These are phyloP conservation scores for Myioborus melanocephalus DNA, from an alignment of 2,797 vertebrate genomes.

Conservation along the genomic window DNA sequence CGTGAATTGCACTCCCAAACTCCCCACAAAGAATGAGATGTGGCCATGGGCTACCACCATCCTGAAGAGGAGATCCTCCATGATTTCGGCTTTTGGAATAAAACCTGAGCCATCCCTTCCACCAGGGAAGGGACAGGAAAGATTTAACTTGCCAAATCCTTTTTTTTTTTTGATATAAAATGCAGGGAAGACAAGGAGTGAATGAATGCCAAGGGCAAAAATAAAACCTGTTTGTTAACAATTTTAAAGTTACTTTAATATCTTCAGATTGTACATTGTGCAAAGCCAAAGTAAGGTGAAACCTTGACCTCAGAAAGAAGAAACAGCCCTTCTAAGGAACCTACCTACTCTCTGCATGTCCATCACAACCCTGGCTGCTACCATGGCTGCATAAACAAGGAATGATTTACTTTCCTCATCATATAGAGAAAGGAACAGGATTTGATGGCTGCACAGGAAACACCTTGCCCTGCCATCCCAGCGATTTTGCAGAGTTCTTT, in stretches of 20 bases:
- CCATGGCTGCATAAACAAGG: conserved; percentile 25
- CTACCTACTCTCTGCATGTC: neutral
- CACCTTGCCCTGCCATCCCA: conserved; percentile 41
- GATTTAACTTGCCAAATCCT: neutral
- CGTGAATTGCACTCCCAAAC: neutral
- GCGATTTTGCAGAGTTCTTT: neutral
- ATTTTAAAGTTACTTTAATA: neutral
- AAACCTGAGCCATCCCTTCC: neutral
- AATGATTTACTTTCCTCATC: conserved; percentile 6
- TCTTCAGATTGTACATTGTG: neutral
- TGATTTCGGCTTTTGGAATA: neutral
- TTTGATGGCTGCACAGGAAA: conserved; percentile 70
- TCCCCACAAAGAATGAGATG: fast-evolving
- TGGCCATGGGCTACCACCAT: fast-evolving
- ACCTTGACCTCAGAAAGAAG: conserved; percentile 51
- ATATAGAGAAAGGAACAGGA: neutral
- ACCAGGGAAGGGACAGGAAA: fast-evolving
- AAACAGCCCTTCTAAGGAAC: neutral
- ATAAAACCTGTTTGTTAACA: too few relatives aligned
- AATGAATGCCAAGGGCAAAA: too few relatives aligned
- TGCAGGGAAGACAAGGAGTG: too few relatives aligned
- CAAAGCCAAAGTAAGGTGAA: neutral
- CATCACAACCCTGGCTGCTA: neutral
- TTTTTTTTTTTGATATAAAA: neutral
- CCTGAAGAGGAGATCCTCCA: neutral